These are phyloP conservation scores for Oncopodura yosiiana DNA, from an alignment of 1,140 invertebrate genomes.

Conservation along the genomic window DNA sequence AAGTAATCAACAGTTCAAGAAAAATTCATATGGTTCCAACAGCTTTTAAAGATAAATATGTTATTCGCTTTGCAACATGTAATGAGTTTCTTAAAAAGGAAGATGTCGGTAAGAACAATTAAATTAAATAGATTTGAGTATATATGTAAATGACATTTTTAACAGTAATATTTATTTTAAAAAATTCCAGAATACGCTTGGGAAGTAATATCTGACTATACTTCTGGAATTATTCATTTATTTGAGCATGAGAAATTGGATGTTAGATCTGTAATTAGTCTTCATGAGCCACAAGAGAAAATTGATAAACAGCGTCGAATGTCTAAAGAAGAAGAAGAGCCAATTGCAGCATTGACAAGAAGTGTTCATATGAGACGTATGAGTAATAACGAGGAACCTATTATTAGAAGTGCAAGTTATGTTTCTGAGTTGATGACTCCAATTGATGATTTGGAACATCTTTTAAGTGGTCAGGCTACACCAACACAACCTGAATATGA, in stretches of 20 bases:
- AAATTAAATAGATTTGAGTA: not conserved
- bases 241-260: too few species aligned
- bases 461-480: not conserved
- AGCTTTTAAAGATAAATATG: slow-evolving; percentile 74
- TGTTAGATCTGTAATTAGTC: slow-evolving; percentile 1
- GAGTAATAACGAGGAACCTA: too few species aligned
- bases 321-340: slow-evolving; percentile 1
- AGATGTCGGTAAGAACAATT: slow-evolving; percentile 60
- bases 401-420: too few species aligned
- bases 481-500: not conserved
- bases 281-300: not conserved
- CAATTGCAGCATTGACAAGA: too few species aligned
- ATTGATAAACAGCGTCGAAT: not conserved
- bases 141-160: not conserved
- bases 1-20: slow-evolving; percentile 87
- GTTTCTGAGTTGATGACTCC: too few species aligned
- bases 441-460: too few species aligned
- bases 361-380: too few species aligned
- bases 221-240: slow-evolving; percentile 32
- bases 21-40: slow-evolving; percentile 95
- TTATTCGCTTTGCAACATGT: slow-evolving; percentile 89
- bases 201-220: slow-evolving; percentile 69
- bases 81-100: slow-evolving; percentile 75
- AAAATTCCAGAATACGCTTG: slow-evolving; percentile 65
- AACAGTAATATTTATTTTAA: not conserved